phyloP scores from a whole-genome alignment of 2,113 vertebrate species.

The Romanogobio albipinnatus region DNA sequence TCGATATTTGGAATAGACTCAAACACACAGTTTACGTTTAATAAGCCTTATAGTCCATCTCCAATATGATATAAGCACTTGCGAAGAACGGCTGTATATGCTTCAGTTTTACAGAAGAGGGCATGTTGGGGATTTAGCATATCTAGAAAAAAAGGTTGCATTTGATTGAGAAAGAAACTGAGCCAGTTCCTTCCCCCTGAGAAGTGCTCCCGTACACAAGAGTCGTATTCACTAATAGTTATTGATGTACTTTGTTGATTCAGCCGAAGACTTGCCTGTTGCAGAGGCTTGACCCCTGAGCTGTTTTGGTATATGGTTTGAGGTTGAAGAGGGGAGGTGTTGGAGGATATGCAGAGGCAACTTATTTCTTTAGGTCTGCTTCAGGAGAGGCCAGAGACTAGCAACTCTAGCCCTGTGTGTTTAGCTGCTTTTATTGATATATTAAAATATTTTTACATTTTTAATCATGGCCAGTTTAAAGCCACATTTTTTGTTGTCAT shows the following conservation, averaged over 20 bases:
- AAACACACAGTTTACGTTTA: not conserved
- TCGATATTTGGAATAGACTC: not conserved
- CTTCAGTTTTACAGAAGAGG: constrained; percentile 28
- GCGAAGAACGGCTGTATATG: not conserved
- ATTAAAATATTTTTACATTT: constrained; percentile 69
- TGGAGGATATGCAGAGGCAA: constrained; percentile 66
- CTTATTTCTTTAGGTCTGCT: constrained; percentile 61
- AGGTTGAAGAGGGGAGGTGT: constrained; percentile 64
- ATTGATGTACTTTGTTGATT: constrained; percentile 76
- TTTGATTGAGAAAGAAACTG: constrained; percentile 67
- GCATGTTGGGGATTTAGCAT: constrained; percentile 33
- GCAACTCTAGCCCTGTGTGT: constrained; percentile 40
- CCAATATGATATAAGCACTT: not conserved
- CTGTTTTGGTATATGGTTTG: constrained; percentile 74
- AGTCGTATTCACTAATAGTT: constrained; percentile 77
- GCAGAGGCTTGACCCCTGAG: constrained; percentile 72
- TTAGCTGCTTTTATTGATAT: constrained; percentile 60
- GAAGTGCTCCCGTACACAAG: constrained; percentile 69
- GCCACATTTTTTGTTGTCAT: constrained; percentile 68
- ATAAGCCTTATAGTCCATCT: not conserved
- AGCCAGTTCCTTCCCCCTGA: constrained; percentile 65
- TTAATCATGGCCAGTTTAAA: constrained; percentile 71
- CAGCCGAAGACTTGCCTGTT: constrained; percentile 59
- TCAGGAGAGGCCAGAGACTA: constrained; percentile 48
- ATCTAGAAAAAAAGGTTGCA: constrained; percentile 65